Conservation (phyloP, 2,888 invertebrate species). For the Pristionchus exspectatus region DNA sequence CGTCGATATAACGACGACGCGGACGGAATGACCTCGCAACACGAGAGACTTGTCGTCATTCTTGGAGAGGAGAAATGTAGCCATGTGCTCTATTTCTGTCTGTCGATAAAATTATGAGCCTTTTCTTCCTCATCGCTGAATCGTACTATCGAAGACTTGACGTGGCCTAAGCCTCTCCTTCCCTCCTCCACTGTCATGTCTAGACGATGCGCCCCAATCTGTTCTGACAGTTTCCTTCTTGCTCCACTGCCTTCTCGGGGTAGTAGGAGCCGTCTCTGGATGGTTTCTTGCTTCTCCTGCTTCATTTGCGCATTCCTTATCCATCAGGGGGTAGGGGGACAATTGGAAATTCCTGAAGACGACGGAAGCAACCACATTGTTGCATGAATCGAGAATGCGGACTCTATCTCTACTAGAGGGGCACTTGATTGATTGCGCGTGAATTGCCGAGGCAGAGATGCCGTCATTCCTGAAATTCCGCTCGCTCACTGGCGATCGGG, state of each 20-base stretch:
- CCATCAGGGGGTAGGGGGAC: background rate
- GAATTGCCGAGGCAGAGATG: background rate
- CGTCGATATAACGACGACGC: background rate
- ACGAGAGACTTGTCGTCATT: background rate
- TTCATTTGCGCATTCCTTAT: background rate
- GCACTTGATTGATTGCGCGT: background rate
- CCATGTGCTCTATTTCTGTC: too few relatives aligned
- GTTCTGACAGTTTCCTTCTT: too few relatives aligned
- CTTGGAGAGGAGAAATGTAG: background rate
- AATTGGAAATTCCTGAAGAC: background rate
- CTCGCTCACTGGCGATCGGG: background rate
- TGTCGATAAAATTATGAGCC: too few relatives aligned
- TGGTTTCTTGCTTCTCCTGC: background rate
- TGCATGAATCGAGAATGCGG: slow-evolving; percentile 26
- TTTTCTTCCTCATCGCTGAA: too few relatives aligned
- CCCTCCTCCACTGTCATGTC: too few relatives aligned
- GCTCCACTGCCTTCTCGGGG: too few relatives aligned
- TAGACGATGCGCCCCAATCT: too few relatives aligned
- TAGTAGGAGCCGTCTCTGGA: background rate
- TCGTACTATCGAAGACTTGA: too few relatives aligned
- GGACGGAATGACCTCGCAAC: background rate
- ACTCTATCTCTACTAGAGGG: background rate
- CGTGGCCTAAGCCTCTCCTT: too few relatives aligned
- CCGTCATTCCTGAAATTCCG: background rate
- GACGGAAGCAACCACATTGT: slow-evolving; percentile 5